A percentile compares a stretch with the other conserved stretches of the same genome.
Evolutionary conservation across 2,888 invertebrate genomes (phyloP).

Genomic region (Hypselothyrea guttata): DNA sequence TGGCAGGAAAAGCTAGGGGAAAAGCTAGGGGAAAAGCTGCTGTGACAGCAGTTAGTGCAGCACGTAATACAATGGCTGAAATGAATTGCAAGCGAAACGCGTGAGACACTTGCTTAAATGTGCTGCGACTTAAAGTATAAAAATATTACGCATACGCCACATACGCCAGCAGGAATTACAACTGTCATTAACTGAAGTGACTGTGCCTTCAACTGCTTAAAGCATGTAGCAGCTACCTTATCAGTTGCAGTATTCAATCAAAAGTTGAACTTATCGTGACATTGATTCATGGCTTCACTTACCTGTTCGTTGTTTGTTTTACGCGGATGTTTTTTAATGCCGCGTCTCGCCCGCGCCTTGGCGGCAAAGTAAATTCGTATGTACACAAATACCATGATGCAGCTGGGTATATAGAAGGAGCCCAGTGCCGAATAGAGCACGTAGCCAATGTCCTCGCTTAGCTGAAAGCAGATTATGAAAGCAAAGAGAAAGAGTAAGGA

Average conservation of each 20-base stretch:
- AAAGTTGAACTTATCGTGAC: not conserved
- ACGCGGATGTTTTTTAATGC: slow-evolving; percentile 91
- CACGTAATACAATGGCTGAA: slow-evolving; percentile 48
- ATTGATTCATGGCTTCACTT: slow-evolving; percentile 38
- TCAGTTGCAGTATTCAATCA: slow-evolving; percentile 25
- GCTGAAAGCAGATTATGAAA: slow-evolving; percentile 84
- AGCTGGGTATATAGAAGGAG: slow-evolving; percentile 99
- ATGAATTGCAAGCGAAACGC: slow-evolving; percentile 7
- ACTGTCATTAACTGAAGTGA: slow-evolving; percentile 3
- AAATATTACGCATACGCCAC: slow-evolving; percentile 48
- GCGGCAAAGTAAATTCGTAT: slow-evolving; percentile 99
- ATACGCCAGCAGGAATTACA: slow-evolving; percentile 15
- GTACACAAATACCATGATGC: slow-evolving; percentile 99
- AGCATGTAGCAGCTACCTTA: too few species aligned
- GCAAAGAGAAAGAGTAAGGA: slow-evolving; percentile 2
- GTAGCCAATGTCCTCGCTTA: slow-evolving; percentile 98
- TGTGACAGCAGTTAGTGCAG: slow-evolving; percentile 14
- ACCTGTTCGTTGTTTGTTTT: slow-evolving; percentile 83
- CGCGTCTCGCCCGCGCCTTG: slow-evolving; percentile 93
- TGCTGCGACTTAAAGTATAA: slow-evolving; percentile 31
- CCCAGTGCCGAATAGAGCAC: slow-evolving; percentile 98
- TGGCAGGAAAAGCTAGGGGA: not conserved
- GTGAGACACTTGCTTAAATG: slow-evolving; percentile 31
- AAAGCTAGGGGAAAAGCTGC: not conserved
- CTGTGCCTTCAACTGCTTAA: too few species aligned